Base-by-base conservation (phyloP, 1,140 invertebrate genomes). In the Lepidurus arcticus region DNA sequence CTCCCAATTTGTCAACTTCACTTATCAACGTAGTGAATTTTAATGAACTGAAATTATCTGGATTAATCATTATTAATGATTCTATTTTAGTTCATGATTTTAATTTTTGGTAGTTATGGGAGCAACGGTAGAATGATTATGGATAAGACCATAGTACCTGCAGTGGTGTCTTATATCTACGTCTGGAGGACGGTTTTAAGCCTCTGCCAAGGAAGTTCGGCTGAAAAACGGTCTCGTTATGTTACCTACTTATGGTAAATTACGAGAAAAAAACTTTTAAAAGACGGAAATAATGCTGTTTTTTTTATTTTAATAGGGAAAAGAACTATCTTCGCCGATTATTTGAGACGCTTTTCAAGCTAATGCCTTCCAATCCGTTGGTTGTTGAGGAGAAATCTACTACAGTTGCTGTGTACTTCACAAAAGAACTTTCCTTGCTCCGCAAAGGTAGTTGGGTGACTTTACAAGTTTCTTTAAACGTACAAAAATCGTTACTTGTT, bases 391-490 rank as follows among this genome's bases (percentile, higher is more conserved):
- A 65, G 53, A 65, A 65, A 65, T 65, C 53, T 16, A 65, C 53
- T 1, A 13, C 53, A 5, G 53, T 65, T 21, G 53, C 53, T 65
- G 53, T 65, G 16, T 21, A 65, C 13, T 65, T 47, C 78, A 24
- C 13, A 80, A 80, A 78, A 79, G 65, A 73, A 84, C 85, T 82
- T 74, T 76, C 75, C 26, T 76, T 16, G 45, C 42, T 9, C n/a
- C 80, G 53, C 76, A 83, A 81, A 45, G 80, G 78, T 8, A 79
- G 26, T 80, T 80, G 81, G 82, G 73, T 10, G 21, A 78, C 16
- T 80, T 77, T 77, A 13, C 21, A 1, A 44, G 7, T 65, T 65
- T 16, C n/a, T 21, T 65, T 7, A 5, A 7, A 21, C 16, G 53
- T 10, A 7, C 16, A 79, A 53, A 43, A 78, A 44, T 76, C 42